Evolutionary conservation across 2,888 invertebrate genomes (phyloP).

Genomic region (Cataglyphis cursor): DNA sequence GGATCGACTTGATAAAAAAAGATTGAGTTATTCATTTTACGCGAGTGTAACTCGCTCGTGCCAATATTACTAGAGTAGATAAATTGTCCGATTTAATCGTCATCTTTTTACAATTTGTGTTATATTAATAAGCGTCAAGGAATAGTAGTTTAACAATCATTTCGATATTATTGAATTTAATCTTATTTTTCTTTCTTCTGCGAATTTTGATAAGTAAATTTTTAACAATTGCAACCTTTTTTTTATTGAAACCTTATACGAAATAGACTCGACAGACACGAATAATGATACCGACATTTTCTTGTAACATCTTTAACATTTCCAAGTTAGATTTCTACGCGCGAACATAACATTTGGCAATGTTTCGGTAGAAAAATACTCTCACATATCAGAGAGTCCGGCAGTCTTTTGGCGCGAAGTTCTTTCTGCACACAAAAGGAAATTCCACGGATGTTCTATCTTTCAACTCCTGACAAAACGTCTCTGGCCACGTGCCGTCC

Average conservation of each 20-base stretch:
- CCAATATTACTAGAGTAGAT: background rate
- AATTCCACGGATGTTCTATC: conserved; percentile 36
- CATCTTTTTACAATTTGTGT: background rate
- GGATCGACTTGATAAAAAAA: conserved; percentile 12
- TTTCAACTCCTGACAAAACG: conserved; percentile 38
- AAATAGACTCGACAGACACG: background rate
- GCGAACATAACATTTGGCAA: background rate
- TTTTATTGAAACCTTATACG: background rate
- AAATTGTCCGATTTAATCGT: background rate
- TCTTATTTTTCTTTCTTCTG: background rate
- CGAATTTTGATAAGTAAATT: background rate
- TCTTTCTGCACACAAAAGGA: conserved; percentile 36
- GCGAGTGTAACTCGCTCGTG: background rate
- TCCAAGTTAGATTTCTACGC: background rate
- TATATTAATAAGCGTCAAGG: background rate
- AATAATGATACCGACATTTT: background rate
- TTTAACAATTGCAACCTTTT: background rate
- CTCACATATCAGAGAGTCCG: conserved; percentile 8
- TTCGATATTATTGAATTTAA: background rate
- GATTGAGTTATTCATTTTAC: conserved; percentile 29
- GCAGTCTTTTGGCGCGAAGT: conserved; percentile 17
- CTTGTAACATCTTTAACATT: background rate
- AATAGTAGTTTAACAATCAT: background rate
- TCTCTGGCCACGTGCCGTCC: conserved; percentile 24
- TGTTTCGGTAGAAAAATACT: background rate